These are phyloP conservation scores for Procavia capensis DNA, from an alignment of 2,113 vertebrate species.

Conservation along the genomic window DNA sequence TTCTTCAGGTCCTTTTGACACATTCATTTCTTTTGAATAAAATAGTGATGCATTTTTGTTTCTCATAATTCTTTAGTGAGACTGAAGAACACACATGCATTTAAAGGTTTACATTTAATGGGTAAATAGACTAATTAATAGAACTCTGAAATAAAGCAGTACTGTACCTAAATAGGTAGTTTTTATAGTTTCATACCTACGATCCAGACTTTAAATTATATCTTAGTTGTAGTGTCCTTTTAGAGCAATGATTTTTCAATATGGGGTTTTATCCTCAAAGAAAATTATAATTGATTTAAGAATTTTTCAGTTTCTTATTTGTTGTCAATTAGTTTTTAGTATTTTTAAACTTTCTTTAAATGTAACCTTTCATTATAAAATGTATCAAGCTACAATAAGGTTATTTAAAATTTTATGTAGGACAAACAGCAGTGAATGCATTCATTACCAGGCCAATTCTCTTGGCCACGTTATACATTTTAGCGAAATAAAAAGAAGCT, in stretches of 20 bases:
- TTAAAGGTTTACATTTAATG: background rate
- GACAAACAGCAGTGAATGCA: background rate
- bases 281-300: slow-evolving; percentile 41
- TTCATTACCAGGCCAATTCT: background rate
- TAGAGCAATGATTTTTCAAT: background rate
- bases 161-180: background rate
- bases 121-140: background rate
- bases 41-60: background rate
- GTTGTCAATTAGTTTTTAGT: background rate
- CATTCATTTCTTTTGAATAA: background rate
- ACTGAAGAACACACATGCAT: background rate
- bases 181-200: background rate
- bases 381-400: background rate
- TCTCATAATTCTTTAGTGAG: background rate
- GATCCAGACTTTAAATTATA: background rate
- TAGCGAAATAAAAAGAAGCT: background rate
- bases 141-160: background rate
- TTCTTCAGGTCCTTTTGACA: background rate
- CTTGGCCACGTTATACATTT: background rate
- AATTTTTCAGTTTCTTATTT: slow-evolving; percentile 47
- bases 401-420: background rate
- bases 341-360: background rate
- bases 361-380: background rate
- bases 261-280: background rate
- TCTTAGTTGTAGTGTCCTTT: slow-evolving; percentile 22